phyloP scores from a whole-genome alignment of 2,888 invertebrate species.

The Synergus japonicus region DNA sequence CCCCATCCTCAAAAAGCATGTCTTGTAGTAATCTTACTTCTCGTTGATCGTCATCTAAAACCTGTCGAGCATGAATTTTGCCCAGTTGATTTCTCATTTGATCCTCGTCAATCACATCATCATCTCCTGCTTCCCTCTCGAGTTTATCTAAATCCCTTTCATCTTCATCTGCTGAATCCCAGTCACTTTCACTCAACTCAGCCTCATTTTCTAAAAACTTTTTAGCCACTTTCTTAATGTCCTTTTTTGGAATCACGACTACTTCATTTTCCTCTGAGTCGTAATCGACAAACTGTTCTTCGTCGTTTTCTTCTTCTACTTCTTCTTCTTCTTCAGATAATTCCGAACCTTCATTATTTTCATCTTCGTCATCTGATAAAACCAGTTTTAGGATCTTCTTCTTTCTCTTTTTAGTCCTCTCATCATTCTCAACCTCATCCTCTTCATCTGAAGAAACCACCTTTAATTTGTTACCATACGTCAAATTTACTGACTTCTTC shows the following conservation, averaged over 20 bases:
- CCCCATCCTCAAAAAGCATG: conserved; percentile 92
- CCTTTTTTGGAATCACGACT: conserved; percentile 75
- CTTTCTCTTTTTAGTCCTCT: conserved; percentile 49
- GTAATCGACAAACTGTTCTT: conserved; percentile 82
- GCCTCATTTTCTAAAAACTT: conserved; percentile 95
- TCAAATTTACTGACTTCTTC: conserved; percentile 70
- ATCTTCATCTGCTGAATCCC: conserved; percentile 93
- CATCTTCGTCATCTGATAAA: conserved; percentile 72
- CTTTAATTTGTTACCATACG: conserved; percentile 63
- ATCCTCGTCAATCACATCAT: conserved; percentile 89
- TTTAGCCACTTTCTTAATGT: conserved; percentile 78
- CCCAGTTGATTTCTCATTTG: conserved; percentile 88
- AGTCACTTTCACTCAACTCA: conserved; percentile 93
- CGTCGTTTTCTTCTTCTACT: conserved; percentile 59
- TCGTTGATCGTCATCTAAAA: conserved; percentile 92
- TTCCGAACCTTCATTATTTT: conserved; percentile 60
- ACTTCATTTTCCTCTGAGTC: conserved; percentile 92
- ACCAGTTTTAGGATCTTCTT: conserved; percentile 63
- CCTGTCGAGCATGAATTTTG: conserved; percentile 90
- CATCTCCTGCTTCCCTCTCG: conserved; percentile 91
- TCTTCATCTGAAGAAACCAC: conserved; percentile 74
- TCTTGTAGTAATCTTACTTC: conserved; percentile 92
- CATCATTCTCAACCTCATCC: conserved; percentile 61
- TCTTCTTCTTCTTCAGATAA: conserved; percentile 69
- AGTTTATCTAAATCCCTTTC: conserved; percentile 88